These are phyloP conservation scores for Papilio elwesi DNA, from an alignment of 2,888 invertebrate species.

Conservation along the genomic window DNA sequence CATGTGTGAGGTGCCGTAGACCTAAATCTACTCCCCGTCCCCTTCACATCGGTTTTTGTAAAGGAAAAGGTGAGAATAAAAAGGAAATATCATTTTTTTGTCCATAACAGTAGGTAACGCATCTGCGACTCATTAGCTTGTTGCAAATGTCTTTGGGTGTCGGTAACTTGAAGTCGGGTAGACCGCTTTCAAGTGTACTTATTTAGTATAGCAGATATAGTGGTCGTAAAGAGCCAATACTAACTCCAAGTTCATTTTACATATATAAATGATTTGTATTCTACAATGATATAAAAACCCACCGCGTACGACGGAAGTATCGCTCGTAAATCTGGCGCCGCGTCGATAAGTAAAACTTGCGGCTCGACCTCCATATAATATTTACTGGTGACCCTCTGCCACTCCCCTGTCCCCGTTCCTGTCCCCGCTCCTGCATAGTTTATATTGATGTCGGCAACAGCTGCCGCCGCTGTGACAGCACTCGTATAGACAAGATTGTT, in stretches of 20 bases:
- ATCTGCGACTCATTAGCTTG: too few relatives aligned
- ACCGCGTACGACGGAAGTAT: neutral
- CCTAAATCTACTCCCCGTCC: too few relatives aligned
- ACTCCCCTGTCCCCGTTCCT: neutral
- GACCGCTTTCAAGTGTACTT: too few relatives aligned
- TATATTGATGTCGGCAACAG: constrained; percentile 12
- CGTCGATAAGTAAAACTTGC: constrained; percentile 23
- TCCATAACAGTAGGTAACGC: too few relatives aligned
- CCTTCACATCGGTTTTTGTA: too few relatives aligned
- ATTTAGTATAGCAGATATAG: too few relatives aligned
- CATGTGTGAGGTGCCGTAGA: too few relatives aligned
- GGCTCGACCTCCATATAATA: constrained; percentile 28
- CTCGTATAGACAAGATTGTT: neutral
- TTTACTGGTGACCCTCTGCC: constrained; percentile 19
- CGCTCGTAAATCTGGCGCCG: constrained; percentile 24
- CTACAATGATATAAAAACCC: constrained; percentile 1
- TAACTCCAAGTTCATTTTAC: neutral
- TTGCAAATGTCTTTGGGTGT: too few relatives aligned
- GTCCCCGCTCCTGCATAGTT: constrained; percentile 8
- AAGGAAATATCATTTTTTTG: too few relatives aligned
- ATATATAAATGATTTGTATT: neutral
- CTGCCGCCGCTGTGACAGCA: neutral
- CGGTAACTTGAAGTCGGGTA: too few relatives aligned
- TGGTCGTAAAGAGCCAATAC: too few relatives aligned
- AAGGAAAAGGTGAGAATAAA: too few relatives aligned